phyloP scores from a whole-genome alignment of 1,140 invertebrate species.

The Glossosoma conforme region DNA sequence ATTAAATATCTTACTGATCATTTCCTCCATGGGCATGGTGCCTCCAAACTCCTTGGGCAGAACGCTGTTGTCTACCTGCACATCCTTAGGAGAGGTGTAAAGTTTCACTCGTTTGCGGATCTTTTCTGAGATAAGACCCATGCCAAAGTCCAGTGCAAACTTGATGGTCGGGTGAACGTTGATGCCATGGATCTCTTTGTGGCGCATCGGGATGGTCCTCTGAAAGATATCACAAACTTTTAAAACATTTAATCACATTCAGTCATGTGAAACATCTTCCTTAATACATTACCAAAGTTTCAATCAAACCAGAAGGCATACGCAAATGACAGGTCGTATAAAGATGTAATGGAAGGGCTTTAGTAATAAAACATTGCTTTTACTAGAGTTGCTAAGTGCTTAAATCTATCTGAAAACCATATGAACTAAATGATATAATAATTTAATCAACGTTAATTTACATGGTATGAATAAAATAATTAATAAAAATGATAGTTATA shows the following conservation, averaged over 20 bases:
- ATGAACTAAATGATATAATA: too few species aligned
- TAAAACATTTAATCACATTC: neutral
- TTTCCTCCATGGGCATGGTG: slow-evolving; percentile 72
- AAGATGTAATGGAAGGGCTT: too few species aligned
- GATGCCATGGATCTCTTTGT: slow-evolving; percentile 77
- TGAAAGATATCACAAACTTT: slow-evolving; percentile 41
- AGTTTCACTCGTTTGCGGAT: slow-evolving; percentile 69
- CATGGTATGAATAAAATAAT: too few species aligned
- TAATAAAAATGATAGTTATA: too few species aligned
- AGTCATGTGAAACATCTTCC: neutral
- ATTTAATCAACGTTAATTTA: too few species aligned
- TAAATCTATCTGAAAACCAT: too few species aligned
- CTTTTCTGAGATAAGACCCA: slow-evolving; percentile 76
- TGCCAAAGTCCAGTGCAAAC: slow-evolving; percentile 74
- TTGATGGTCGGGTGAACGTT: slow-evolving; percentile 72
- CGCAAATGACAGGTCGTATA: too few species aligned
- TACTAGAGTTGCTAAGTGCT: too few species aligned
- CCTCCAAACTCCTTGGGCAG: slow-evolving; percentile 79
- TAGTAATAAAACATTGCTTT: too few species aligned
- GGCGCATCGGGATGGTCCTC: slow-evolving; percentile 77
- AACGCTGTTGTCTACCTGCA: slow-evolving; percentile 60
- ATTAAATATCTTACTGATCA: slow-evolving; percentile 65
- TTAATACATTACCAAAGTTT: too few species aligned
- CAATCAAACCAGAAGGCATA: too few species aligned
- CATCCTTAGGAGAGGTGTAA: slow-evolving; percentile 57